Conservation (phyloP, 2,888 invertebrate genomes). For the Litoditis marina region DNA sequence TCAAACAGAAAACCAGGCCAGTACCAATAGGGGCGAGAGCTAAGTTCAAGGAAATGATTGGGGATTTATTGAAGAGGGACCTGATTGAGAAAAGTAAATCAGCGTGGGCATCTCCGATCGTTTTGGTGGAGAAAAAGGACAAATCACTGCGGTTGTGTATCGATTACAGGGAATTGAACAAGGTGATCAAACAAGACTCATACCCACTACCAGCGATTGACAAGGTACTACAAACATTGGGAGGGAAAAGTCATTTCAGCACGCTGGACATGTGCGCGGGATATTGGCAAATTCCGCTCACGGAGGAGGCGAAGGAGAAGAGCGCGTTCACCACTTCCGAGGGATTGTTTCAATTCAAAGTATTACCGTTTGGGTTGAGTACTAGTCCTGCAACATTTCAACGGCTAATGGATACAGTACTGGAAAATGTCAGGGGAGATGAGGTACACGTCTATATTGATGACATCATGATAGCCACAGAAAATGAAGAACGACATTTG, state of each 20-base stretch:
- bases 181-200: slow-evolving; percentile 25
- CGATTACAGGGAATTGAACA: slow-evolving; percentile 41
- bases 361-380: slow-evolving; percentile 49
- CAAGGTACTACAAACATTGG: slow-evolving; percentile 22
- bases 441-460: slow-evolving; percentile 39
- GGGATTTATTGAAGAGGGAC: no score
- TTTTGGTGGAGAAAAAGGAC: slow-evolving; percentile 39
- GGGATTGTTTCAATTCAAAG: slow-evolving; percentile 42
- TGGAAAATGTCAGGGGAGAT: slow-evolving; percentile 17
- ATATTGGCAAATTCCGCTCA: slow-evolving; percentile 43
- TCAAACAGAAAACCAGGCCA: no score
- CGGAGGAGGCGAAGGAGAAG: slow-evolving; percentile 25
- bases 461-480: slow-evolving; percentile 38
- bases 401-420: slow-evolving; percentile 30
- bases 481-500: slow-evolving; percentile 22
- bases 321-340: slow-evolving; percentile 39
- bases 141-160: slow-evolving; percentile 36
- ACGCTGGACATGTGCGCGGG: slow-evolving; percentile 38
- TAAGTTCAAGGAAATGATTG: no score
- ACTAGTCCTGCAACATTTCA: slow-evolving; percentile 51
- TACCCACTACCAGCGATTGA: slow-evolving; percentile 41
- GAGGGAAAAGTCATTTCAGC: slow-evolving; percentile 22
- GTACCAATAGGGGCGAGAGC: no score
- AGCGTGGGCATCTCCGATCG: no score
- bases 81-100: no score